A percentile compares a stretch with the other conserved stretches of the same genome.
Conservation (phyloP, 2,113 vertebrate genomes). For the Rattus rattus region DNA sequence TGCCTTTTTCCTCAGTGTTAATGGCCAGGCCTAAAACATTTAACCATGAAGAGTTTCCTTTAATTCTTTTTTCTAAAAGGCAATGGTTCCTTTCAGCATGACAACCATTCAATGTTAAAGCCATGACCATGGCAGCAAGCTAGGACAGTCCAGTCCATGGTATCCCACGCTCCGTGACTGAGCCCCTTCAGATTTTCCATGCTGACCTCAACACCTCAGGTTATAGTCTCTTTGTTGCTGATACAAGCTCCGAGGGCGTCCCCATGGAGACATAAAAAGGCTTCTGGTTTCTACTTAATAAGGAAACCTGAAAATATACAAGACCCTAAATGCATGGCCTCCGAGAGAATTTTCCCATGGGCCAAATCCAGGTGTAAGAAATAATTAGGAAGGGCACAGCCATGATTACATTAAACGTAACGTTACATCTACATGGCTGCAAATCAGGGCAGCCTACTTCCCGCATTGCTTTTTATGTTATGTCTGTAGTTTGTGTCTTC, state of each 20-base stretch:
- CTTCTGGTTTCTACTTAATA: constrained; percentile 82
- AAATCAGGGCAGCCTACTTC: not conserved
- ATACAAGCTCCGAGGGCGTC: constrained; percentile 62
- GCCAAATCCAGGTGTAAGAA: constrained; percentile 77
- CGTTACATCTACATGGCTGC: constrained; percentile 28
- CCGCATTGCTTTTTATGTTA: not conserved
- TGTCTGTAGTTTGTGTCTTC: not conserved
- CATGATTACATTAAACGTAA: constrained; percentile 61
- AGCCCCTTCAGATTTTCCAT: constrained; percentile 55
- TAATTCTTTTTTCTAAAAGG: constrained; percentile 26
- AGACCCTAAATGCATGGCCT: constrained; percentile 75
- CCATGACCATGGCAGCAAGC: not conserved
- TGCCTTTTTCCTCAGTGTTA: not conserved
- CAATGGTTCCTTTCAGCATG: not conserved
- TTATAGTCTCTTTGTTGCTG: constrained; percentile 75
- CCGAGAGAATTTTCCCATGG: constrained; percentile 77
- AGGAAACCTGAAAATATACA: constrained; percentile 81
- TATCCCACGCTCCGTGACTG: not conserved
- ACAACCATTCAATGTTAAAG: not conserved
- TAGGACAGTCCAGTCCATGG: not conserved
- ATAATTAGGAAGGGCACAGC: constrained; percentile 74
- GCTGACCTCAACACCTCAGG: constrained; percentile 74
- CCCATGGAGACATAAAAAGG: constrained; percentile 78
- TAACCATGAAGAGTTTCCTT: not conserved
- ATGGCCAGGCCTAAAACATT: constrained; percentile 4